A percentile compares a stretch with the other conserved stretches of the same genome.
Evolutionary conservation across 2,888 invertebrate species (phyloP).

Genomic region (Ophion ellenae): DNA sequence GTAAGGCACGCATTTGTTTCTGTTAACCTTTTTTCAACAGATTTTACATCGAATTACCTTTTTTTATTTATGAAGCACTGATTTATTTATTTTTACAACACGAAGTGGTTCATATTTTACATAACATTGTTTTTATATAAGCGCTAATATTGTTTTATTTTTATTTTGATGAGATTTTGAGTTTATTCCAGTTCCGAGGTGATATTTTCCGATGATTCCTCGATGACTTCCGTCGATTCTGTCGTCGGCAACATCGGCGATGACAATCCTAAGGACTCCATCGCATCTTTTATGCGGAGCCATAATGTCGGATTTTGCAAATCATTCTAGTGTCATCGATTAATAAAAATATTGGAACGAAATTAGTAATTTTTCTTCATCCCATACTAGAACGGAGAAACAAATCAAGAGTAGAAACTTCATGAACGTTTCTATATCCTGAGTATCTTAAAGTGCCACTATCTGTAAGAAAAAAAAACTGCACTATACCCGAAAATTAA

Average conservation of each 20-base stretch:
- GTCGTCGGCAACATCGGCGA: slow-evolving; percentile 67
- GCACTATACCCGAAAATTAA: neutral
- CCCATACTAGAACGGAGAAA: neutral
- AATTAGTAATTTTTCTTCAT: slow-evolving; percentile 45
- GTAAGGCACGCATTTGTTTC: neutral
- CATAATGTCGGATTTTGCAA: slow-evolving; percentile 76
- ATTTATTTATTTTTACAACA: slow-evolving; percentile 23
- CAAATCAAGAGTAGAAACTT: neutral
- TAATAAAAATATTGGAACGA: slow-evolving; percentile 66
- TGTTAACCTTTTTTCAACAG: slow-evolving; percentile 17
- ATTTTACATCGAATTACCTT: slow-evolving; percentile 12
- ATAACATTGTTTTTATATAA: slow-evolving; percentile 10
- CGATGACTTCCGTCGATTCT: slow-evolving; percentile 54
- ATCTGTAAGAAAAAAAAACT: neutral
- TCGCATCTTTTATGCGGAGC: slow-evolving; percentile 73
- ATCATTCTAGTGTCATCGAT: slow-evolving; percentile 73
- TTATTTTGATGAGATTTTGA: slow-evolving; percentile 55
- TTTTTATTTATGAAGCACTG: slow-evolving; percentile 10
- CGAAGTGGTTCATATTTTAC: neutral
- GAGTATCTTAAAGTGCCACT: neutral
- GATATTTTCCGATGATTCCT: slow-evolving; percentile 58
- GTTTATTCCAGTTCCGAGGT: slow-evolving; percentile 46
- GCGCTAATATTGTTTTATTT: slow-evolving; percentile 69
- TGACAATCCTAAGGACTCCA: slow-evolving; percentile 73
- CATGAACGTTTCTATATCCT: neutral